Conservation (phyloP, 2,888 invertebrate species). For the Crioceris asparagi region DNA sequence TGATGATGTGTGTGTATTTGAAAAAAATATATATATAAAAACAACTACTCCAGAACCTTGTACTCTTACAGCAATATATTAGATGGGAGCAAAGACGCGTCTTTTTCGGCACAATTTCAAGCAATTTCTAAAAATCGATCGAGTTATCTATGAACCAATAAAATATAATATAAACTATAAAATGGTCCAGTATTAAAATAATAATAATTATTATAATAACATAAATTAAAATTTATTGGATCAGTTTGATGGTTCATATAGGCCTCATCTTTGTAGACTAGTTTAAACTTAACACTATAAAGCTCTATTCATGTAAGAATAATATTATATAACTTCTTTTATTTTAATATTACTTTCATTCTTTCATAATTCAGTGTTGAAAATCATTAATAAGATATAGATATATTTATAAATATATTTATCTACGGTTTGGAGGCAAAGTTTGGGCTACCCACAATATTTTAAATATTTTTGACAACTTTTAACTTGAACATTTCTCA, state of each 20-base stretch:
- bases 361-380: slow-evolving; percentile 22
- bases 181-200: too few species aligned
- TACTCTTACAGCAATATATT: slow-evolving; percentile 27
- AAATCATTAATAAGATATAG: slow-evolving; percentile 15
- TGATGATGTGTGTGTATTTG: too few species aligned
- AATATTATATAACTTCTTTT: slow-evolving; percentile 13
- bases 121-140: slow-evolving; percentile 17
- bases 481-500: too few species aligned
- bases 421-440: too few species aligned
- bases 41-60: slow-evolving; percentile 20
- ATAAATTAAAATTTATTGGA: slow-evolving; percentile 8
- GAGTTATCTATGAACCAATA: too few species aligned
- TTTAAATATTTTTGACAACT: too few species aligned
- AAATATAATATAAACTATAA: too few species aligned
- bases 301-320: neutral
- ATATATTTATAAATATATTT: too few species aligned
- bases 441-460: too few species aligned
- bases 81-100: slow-evolving; percentile 25
- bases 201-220: too few species aligned
- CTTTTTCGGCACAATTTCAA: slow-evolving; percentile 26
- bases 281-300: neutral
- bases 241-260: neutral
- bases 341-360: slow-evolving; percentile 15
- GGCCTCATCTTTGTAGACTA: neutral
- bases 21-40: too few species aligned